These are phyloP conservation scores for Microctenopoma lineatum DNA, from an alignment of 2,797 vertebrate species.

Conservation along the genomic window DNA sequence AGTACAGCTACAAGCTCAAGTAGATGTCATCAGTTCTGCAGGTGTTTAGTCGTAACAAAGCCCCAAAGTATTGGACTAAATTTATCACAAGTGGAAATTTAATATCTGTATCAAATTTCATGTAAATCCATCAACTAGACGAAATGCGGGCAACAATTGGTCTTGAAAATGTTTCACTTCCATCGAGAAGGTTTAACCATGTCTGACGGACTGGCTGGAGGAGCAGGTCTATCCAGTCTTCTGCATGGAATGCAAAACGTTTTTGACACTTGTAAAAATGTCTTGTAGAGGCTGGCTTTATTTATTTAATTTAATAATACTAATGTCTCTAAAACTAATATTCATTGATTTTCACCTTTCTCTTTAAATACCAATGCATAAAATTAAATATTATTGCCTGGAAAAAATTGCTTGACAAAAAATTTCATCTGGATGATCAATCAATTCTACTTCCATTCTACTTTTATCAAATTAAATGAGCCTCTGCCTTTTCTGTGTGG, in stretches of 20 bases:
- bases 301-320: constrained; percentile 1
- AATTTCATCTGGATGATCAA: too few relatives aligned
- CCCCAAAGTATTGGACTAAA: not conserved
- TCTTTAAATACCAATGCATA: not conserved
- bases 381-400: not conserved
- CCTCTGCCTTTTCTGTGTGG: too few relatives aligned
- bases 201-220: too few relatives aligned
- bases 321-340: not conserved
- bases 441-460: too few relatives aligned
- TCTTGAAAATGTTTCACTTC: too few relatives aligned
- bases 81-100: not conserved
- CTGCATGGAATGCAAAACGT: too few relatives aligned
- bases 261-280: not conserved
- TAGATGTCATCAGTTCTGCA: not conserved
- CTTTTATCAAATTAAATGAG: too few relatives aligned
- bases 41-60: not conserved
- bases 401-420: constrained; percentile 14
- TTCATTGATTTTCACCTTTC: constrained; percentile 24
- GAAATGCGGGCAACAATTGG: too few relatives aligned
- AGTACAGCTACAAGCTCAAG: too few relatives aligned
- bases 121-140: not conserved
- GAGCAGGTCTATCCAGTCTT: too few relatives aligned
- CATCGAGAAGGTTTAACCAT: too few relatives aligned
- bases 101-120: not conserved
- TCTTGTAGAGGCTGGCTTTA: not conserved